These are phyloP conservation scores for Drosophila ananassae DNA, from an alignment of 1,140 invertebrate genomes.

Conservation along the genomic window DNA sequence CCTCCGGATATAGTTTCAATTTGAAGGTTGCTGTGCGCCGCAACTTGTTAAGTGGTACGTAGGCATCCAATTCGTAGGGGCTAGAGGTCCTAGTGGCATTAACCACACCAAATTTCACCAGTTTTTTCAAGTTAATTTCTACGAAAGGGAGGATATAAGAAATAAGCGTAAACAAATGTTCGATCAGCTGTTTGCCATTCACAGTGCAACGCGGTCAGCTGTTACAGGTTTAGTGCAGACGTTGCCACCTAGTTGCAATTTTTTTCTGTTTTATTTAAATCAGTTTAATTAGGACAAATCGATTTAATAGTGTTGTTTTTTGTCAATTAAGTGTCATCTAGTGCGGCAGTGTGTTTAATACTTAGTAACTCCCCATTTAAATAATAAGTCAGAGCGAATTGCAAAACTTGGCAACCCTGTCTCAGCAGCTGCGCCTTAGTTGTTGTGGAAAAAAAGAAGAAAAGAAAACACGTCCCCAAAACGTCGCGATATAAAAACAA, in stretches of 20 bases:
- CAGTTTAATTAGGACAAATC: background rate
- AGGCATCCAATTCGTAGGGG: constrained; percentile 69
- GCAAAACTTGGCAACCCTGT: constrained; percentile 36
- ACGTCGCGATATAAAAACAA: constrained; percentile 52
- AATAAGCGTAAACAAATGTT: constrained; percentile 10
- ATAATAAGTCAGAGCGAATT: background rate
- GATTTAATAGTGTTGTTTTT: background rate
- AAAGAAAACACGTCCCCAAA: constrained; percentile 57
- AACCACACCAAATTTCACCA: constrained; percentile 64
- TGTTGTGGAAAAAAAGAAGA: constrained; percentile 52
- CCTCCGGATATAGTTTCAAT: constrained; percentile 68
- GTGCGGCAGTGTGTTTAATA: constrained; percentile 6
- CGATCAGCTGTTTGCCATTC: constrained; percentile 21
- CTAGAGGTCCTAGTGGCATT: constrained; percentile 35
- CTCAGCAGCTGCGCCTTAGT: constrained; percentile 59
- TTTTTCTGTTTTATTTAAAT: constrained; percentile 10
- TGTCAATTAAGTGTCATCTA: background rate
- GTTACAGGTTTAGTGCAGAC: constrained; percentile 40
- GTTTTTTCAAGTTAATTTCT: constrained; percentile 81
- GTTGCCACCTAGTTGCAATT: constrained; percentile 26
- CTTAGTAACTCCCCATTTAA: constrained; percentile 9
- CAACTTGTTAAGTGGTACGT: constrained; percentile 75
- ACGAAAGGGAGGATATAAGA: constrained; percentile 2
- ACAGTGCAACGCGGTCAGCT: constrained; percentile 5
- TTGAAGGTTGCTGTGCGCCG: constrained; percentile 69